Evolutionary conservation across 2,113 vertebrate genomes (phyloP).

Genomic region (Thamnaconus septentrionalis): DNA sequence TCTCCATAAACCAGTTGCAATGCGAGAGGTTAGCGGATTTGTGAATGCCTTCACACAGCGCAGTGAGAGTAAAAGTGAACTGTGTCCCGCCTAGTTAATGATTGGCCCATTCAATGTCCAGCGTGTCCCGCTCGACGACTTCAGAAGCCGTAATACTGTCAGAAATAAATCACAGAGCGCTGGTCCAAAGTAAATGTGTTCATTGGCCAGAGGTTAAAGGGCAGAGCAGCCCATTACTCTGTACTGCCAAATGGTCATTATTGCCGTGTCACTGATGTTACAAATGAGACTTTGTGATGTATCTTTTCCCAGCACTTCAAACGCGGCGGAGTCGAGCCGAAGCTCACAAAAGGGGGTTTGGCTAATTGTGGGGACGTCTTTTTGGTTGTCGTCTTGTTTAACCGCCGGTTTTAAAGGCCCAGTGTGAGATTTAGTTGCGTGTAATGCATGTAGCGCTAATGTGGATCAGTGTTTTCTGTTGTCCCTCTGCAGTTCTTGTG

Average conservation of each 20-base stretch:
- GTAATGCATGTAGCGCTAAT: too few relatives aligned
- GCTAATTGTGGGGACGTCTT: too few relatives aligned
- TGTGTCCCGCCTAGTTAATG: conserved; percentile 70
- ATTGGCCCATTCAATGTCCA: conserved; percentile 67
- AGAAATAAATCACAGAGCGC: conserved; percentile 73
- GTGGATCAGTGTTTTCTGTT: too few relatives aligned
- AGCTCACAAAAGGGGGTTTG: conserved; percentile 33
- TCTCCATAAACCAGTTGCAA: conserved; percentile 68
- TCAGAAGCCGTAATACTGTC: conserved; percentile 74
- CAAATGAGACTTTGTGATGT: conserved; percentile 77
- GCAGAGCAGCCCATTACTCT: conserved; percentile 74
- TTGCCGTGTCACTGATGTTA: conserved; percentile 72
- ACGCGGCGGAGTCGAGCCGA: conserved; percentile 30
- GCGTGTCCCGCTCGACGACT: conserved; percentile 68
- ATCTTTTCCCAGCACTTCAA: conserved; percentile 73
- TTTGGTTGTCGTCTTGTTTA: too few relatives aligned
- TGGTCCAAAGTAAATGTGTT: conserved; percentile 71
- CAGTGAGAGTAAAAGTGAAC: conserved; percentile 67
- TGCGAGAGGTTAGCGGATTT: conserved; percentile 61
- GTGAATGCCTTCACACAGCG: conserved; percentile 57
- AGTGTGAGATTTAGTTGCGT: too few relatives aligned
- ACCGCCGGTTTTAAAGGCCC: too few relatives aligned
- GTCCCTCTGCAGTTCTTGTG: too few relatives aligned
- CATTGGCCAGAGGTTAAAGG: conserved; percentile 71
- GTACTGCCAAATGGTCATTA: conserved; percentile 74